phyloP scores from a whole-genome alignment of 2,797 vertebrate species.

The Morus bassanus region DNA sequence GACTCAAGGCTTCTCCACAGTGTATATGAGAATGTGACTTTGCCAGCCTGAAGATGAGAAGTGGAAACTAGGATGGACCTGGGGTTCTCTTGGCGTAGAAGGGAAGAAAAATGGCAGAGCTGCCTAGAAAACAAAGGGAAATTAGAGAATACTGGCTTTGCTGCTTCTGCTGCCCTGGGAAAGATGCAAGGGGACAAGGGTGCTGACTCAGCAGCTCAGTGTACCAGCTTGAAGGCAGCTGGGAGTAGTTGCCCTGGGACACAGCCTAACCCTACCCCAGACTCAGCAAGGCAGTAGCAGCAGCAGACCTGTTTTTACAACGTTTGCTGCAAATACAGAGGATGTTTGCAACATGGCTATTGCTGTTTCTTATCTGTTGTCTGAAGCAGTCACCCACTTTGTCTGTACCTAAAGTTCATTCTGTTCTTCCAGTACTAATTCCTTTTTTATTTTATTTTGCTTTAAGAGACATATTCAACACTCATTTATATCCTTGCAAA shows the following conservation, averaged over 20 bases:
- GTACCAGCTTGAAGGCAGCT: rapidly evolving
- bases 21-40: not conserved
- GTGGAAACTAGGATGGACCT: not conserved
- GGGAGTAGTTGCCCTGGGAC: not conserved
- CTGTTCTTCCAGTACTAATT: not conserved
- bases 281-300: not conserved
- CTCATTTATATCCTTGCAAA: not conserved
- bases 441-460: not conserved
- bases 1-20: not conserved
- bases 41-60: not conserved
- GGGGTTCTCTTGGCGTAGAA: not conserved
- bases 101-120: not conserved
- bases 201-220: not conserved
- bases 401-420: not conserved
- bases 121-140: not conserved
- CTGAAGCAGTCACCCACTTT: not conserved
- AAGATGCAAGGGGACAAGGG: not conserved
- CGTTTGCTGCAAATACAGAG: not conserved
- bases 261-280: not conserved
- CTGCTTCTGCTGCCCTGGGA: not conserved
- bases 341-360: not conserved
- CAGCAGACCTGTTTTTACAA: not conserved
- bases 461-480: not conserved
- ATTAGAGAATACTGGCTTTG: not conserved
- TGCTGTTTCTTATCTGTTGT: not conserved